phyloP scores from a whole-genome alignment of 2,888 invertebrate genomes.

The Chrysodeixis includens region DNA sequence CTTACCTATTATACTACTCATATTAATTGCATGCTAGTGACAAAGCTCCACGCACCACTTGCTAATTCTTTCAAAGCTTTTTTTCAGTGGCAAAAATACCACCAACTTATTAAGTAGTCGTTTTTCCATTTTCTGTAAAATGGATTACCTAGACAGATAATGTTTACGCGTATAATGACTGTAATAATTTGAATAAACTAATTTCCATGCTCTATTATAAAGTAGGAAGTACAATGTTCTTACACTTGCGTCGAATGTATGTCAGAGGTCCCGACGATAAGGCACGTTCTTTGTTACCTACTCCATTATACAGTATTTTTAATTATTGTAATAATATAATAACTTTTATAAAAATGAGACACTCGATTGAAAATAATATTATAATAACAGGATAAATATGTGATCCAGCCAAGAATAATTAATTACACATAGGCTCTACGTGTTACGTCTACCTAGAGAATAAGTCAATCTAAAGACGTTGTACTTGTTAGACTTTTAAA shows the following conservation, averaged over 20 bases:
- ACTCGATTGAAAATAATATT: conserved; percentile 10
- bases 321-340: conserved; percentile 42
- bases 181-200: conserved; percentile 44
- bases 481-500: too few species aligned
- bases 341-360: conserved; percentile 14
- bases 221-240: conserved; percentile 76
- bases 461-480: too few species aligned
- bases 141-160: conserved; percentile 9
- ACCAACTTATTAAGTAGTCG: background rate
- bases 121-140: too few species aligned
- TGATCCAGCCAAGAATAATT: too few species aligned
- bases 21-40: background rate
- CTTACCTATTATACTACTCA: background rate
- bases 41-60: background rate
- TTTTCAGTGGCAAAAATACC: background rate
- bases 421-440: too few species aligned
- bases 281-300: conserved; percentile 77
- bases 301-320: conserved; percentile 61
- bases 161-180: conserved; percentile 13
- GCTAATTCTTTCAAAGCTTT: background rate
- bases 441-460: too few species aligned
- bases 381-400: too few species aligned
- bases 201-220: conserved; percentile 65
- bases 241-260: conserved; percentile 74
- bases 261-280: conserved; percentile 82